Evolutionary conservation across 2,797 vertebrate genomes (phyloP).

Genomic region (Sebastiscus tertius): DNA sequence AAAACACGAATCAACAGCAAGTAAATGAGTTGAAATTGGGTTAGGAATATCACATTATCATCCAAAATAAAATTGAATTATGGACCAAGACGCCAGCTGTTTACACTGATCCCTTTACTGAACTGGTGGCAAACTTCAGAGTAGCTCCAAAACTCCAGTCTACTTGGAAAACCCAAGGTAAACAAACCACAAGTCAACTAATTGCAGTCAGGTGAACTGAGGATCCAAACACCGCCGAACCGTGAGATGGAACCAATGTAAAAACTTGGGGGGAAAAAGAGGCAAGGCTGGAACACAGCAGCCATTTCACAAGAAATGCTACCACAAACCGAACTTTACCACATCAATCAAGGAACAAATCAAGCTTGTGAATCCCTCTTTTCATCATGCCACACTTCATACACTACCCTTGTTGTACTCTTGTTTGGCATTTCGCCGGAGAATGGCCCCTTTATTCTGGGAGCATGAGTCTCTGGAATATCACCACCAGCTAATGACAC

Average conservation of each 20-base stretch:
- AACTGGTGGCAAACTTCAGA: constrained; percentile 56
- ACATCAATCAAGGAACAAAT: constrained; percentile 54
- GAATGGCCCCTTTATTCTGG: constrained; percentile 59
- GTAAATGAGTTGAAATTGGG: constrained; percentile 77
- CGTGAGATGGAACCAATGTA: constrained; percentile 16
- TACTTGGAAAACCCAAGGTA: constrained; percentile 45
- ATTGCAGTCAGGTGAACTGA: constrained; percentile 65
- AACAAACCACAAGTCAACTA: constrained; percentile 57
- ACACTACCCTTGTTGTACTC: constrained; percentile 44
- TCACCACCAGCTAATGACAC: constrained; percentile 62
- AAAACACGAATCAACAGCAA: constrained; percentile 79
- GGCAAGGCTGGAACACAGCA: not conserved
- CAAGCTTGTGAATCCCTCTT: constrained; percentile 50
- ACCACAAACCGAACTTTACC: constrained; percentile 22
- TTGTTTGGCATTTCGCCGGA: constrained; percentile 60
- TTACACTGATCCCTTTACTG: constrained; percentile 57
- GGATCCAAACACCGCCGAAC: constrained; percentile 3
- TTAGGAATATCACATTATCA: constrained; percentile 83
- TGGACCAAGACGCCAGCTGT: constrained; percentile 68
- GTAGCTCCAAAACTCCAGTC: constrained; percentile 39
- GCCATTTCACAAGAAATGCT: constrained; percentile 15
- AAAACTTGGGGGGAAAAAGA: constrained; percentile 8
- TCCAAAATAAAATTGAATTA: constrained; percentile 81
- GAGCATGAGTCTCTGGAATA: constrained; percentile 57
- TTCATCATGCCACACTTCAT: constrained; percentile 47